Evolutionary conservation across 2,113 vertebrate species (phyloP).

Genomic region (Rhea pennata): DNA sequence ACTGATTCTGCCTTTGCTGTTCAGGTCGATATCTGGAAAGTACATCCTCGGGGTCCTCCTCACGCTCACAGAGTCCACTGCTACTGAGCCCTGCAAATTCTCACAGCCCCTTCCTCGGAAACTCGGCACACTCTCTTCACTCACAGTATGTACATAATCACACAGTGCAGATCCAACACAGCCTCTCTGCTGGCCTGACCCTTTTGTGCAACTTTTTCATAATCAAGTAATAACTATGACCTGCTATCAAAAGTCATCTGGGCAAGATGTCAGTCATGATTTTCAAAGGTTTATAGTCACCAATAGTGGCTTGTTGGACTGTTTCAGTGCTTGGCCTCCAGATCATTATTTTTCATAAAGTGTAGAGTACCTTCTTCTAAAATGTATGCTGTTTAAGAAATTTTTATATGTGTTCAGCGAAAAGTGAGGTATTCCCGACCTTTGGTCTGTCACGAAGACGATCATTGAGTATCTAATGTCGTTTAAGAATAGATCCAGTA

Average conservation of each 20-base stretch:
- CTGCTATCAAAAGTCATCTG: neutral
- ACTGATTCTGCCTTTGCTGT: conserved; percentile 18
- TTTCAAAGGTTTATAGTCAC: neutral
- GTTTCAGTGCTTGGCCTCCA: neutral
- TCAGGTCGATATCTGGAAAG: conserved; percentile 87
- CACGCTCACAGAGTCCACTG: conserved; percentile 89
- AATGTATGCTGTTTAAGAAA: neutral
- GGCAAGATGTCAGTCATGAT: neutral
- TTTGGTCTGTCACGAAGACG: too few species aligned
- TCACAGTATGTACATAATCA: conserved; percentile 39
- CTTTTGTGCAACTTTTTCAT: neutral
- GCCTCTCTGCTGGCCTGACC: neutral
- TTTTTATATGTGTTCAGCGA: neutral
- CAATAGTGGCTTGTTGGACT: too few species aligned
- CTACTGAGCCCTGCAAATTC: conserved; percentile 84
- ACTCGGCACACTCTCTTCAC: conserved; percentile 69
- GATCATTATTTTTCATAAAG: neutral
- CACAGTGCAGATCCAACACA: fast-evolving
- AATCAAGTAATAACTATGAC: neutral
- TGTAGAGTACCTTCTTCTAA: neutral
- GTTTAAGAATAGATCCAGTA: neutral
- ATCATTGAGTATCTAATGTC: fast-evolving
- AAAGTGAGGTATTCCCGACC: neutral
- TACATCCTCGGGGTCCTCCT: conserved; percentile 89
- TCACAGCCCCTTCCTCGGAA: conserved; percentile 75